Evolutionary conservation across 2,113 vertebrate genomes (phyloP).

Genomic region (Xerus inauris): DNA sequence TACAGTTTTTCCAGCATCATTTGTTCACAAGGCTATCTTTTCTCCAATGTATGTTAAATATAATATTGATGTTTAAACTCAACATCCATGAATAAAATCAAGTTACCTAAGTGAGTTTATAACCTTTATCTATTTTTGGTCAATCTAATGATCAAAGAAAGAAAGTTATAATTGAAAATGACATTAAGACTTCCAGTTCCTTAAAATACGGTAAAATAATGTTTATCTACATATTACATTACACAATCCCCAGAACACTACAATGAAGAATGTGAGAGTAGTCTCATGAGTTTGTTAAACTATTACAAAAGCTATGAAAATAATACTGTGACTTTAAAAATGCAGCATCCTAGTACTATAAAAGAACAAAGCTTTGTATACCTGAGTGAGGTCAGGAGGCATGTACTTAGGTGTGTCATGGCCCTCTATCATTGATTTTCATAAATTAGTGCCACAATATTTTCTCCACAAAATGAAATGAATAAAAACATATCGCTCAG

Average conservation of each 20-base stretch:
- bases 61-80: not conserved
- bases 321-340: not conserved
- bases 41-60: too few relatives aligned
- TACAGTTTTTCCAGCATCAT: too few relatives aligned
- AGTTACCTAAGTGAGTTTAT: not conserved
- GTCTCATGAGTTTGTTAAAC: not conserved
- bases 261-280: not conserved
- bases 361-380: not conserved
- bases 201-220: not conserved
- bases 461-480: not conserved
- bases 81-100: not conserved
- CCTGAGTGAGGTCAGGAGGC: not conserved
- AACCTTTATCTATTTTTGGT: not conserved
- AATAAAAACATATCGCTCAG: not conserved
- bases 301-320: not conserved
- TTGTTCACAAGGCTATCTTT: too few relatives aligned
- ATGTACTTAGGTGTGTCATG: not conserved
- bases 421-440: not conserved
- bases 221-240: not conserved
- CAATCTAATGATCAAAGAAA: not conserved
- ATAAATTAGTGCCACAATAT: not conserved
- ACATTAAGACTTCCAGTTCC: not conserved
- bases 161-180: not conserved
- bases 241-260: not conserved
- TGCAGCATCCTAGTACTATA: not conserved